A percentile compares a stretch with the other conserved stretches of the same genome.
Evolutionary conservation across 1,140 invertebrate species (phyloP).

Genomic region (Teleopsis dalmanni): DNA sequence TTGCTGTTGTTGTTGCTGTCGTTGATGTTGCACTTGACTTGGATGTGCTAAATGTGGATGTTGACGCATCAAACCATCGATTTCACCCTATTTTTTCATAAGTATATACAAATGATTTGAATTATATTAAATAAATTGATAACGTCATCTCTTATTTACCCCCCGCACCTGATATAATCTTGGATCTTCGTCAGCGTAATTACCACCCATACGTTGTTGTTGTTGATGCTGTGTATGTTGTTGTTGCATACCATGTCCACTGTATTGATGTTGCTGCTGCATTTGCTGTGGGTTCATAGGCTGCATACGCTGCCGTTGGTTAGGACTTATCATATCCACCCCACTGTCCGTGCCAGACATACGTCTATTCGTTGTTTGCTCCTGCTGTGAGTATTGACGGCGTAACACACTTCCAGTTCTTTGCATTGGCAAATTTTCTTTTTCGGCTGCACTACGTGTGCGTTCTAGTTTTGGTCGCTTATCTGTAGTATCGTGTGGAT

Average conservation of each 20-base stretch:
- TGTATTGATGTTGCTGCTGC: conserved; percentile 23
- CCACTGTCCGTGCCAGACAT: conserved; percentile 41
- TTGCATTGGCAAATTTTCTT: conserved; percentile 73
- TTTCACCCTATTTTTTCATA: conserved; percentile 51
- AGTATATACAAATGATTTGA: background rate
- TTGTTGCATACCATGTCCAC: no score
- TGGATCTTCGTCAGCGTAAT: conserved; percentile 54
- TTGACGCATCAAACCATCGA: conserved; percentile 65
- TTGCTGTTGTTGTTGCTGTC: conserved; percentile 28
- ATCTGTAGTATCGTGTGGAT: conserved; percentile 49
- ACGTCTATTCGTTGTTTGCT: conserved; percentile 50
- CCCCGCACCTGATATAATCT: conserved; percentile 52
- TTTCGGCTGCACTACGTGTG: conserved; percentile 73
- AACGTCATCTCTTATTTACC: no score
- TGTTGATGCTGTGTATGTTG: conserved; percentile 22
- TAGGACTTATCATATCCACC: conserved; percentile 33
- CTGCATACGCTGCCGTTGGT: conserved; percentile 29
- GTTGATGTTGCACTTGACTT: conserved; percentile 41
- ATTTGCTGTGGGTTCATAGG: conserved; percentile 29
- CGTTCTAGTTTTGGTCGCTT: conserved; percentile 77
- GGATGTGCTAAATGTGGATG: conserved; percentile 59
- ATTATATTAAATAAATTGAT: no score
- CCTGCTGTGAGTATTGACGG: conserved; percentile 84
- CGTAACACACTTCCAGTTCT: conserved; percentile 66
- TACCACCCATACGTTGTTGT: conserved; percentile 14